Base-by-base conservation (phyloP, 2,888 invertebrate species). In the Octodonta nipae region DNA sequence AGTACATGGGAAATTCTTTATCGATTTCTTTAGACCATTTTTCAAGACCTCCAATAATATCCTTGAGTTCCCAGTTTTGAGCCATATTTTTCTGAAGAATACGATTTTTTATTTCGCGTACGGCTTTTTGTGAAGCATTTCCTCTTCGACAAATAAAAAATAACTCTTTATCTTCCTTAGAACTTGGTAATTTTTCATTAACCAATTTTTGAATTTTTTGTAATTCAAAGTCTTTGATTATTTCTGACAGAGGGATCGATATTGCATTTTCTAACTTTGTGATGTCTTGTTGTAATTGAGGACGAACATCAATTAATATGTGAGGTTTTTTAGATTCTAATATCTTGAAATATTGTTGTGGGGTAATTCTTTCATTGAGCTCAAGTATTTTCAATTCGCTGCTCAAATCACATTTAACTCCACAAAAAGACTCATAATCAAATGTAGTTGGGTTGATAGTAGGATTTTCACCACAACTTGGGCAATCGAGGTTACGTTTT, bases 121-220 rank as follows among this genome's bases (percentile, higher is more conserved):
- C 83, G 0, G 85, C 92, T 32, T 79, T 60, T 57, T 98, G 98
- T 0, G 96, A 98, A 60, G 98, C 95, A 61, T 98, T 98, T n/a
- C 98, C 98, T 32, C 92, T 72, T 11, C 93, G 75, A 55, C 98
- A 98, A 2, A 96, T 64, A 33, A 91, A 75, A 44, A 76, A 75
- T 14, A 92, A 28, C 32, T 38, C 32, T 33, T 36, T 29, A 4
- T 33, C 6, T 8, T 26, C 30, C 10, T 35, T 8, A n/a, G n/a
- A n/a, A n/a, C n/a, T n/a, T n/a, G n/a, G n/a, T n/a, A n/a, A n/a
- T 26, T 16, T 12, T 3, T 15, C 2, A 11, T 32, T 26, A 10
- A 30, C 28, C 11, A 31, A 26, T 11, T 42, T 28, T 17, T 39
- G 27, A 4, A 32, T 20, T n/a, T 28, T 29, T 12, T 47, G 28